Base-by-base conservation (phyloP, 2,797 vertebrate species). In the Antennarius maculatus region DNA sequence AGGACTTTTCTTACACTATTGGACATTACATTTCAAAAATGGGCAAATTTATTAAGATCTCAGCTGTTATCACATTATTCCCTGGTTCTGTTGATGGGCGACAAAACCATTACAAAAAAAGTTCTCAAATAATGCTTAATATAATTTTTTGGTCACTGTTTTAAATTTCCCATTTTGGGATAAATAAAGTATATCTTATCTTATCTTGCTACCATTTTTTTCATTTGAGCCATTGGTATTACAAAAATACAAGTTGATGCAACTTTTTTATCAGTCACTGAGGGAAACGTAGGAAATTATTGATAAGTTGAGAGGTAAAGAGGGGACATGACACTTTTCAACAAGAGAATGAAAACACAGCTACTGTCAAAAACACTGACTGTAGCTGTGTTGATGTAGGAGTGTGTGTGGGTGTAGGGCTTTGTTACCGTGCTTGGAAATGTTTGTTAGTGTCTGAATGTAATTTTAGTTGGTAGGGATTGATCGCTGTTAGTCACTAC, bases 371-470 rank as follows among this genome's bases (percentile, higher is more conserved):
- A 70, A 71, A 74, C 74, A 0, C 69, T 31, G 64, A 42, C 61
- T 70, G 61, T 54, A 41, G 59, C 76, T 69, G 77, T 28, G 12
- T 29, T 51, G 61, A 81, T 61, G 51, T 71, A 70, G 17, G 51
- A 52, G 61, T 56, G 66, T 50, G 28, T 27, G 81, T 66, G 71
- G 64, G 82, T 7, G 73, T 54, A 14, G n/a, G 62, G 64, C 43
- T 71, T 60, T 65, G 73, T 74, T 73, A 45, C 42, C 63, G 66
- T 61, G 56, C 49, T 12, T 8, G 47, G 59, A 66, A 80, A 42
- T 63, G 67, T 75, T 81, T 84, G 68, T 74, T 81, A 61, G 59
- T 56, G 76, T 81, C 63, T 61, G 31, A 74, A 60, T 68, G 68
- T 48, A 47, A 63, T 52, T 68, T 34, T 53, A 51, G 56, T 61